These are phyloP conservation scores for Dryomyza anilis DNA, from an alignment of 2,888 invertebrate genomes.

Conservation along the genomic window DNA sequence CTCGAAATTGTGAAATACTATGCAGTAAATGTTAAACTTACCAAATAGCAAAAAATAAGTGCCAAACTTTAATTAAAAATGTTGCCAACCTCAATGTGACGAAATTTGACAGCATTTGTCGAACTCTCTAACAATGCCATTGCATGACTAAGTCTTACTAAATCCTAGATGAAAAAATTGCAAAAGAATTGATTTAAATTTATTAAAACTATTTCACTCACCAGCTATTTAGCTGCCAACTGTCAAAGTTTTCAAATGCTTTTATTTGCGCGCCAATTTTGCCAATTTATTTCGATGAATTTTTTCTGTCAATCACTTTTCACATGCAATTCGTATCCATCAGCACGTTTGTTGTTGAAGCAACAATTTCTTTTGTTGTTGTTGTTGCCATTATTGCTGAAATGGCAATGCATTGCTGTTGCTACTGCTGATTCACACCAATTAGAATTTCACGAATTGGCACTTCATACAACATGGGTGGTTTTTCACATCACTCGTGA, in stretches of 20 bases:
- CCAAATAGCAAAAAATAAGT: background rate
- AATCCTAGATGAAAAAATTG: too few species aligned
- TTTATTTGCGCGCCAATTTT: too few species aligned
- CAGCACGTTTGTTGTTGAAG: slow-evolving; percentile 25
- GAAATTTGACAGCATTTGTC: background rate
- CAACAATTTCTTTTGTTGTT: slow-evolving; percentile 10
- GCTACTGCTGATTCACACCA: slow-evolving; percentile 49
- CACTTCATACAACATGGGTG: slow-evolving; percentile 43
- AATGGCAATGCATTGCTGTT: slow-evolving; percentile 6
- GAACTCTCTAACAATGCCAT: background rate
- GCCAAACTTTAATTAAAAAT: too few species aligned
- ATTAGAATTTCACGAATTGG: slow-evolving; percentile 54
- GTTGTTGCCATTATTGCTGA: slow-evolving; percentile 2
- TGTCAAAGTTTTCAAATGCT: too few species aligned
- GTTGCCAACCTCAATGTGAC: too few species aligned
- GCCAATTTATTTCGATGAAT: too few species aligned
- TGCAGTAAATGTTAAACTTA: too few species aligned
- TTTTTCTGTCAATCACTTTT: slow-evolving; percentile 39
- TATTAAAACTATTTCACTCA: background rate
- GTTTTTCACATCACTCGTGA: slow-evolving; percentile 1
- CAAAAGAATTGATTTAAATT: background rate
- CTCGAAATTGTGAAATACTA: too few species aligned
- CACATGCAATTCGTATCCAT: slow-evolving; percentile 42
- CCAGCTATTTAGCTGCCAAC: background rate
- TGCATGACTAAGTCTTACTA: background rate